These are phyloP conservation scores for Erebia aethiops DNA, from an alignment of 2,888 invertebrate genomes.

Conservation along the genomic window DNA sequence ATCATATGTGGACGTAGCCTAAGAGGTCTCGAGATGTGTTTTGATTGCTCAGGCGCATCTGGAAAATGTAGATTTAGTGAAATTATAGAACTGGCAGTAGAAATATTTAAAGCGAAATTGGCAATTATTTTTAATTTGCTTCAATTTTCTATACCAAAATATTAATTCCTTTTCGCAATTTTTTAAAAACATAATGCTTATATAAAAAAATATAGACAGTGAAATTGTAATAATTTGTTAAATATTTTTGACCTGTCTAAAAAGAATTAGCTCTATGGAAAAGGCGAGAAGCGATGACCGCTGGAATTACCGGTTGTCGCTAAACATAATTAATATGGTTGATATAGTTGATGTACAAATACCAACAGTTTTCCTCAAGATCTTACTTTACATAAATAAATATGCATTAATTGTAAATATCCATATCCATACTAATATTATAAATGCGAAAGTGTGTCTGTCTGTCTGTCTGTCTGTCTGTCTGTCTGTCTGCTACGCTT, in stretches of 20 bases:
- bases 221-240: not conserved
- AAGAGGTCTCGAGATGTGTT: slow-evolving; percentile 21
- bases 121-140: not conserved
- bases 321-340: slow-evolving; percentile 16
- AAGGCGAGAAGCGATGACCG: slow-evolving; percentile 40
- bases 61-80: slow-evolving; percentile 12
- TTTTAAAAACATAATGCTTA: too few relatives aligned
- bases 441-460: too few relatives aligned
- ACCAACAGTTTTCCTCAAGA: slow-evolving; percentile 8
- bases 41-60: slow-evolving; percentile 29
- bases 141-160: too few relatives aligned
- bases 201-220: too few relatives aligned
- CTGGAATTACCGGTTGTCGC: slow-evolving; percentile 45
- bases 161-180: too few relatives aligned
- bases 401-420: too few relatives aligned
- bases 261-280: slow-evolving; percentile 21
- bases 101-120: not conserved
- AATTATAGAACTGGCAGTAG: not conserved
- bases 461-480: too few relatives aligned
- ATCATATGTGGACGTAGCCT: not conserved
- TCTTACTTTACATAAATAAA: not conserved
- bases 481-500: too few relatives aligned
- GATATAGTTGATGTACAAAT: not conserved
- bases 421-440: too few relatives aligned
- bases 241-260: slow-evolving; percentile 2